phyloP scores from a whole-genome alignment of 2,888 invertebrate genomes.

The Muschampia plurimacula region DNA sequence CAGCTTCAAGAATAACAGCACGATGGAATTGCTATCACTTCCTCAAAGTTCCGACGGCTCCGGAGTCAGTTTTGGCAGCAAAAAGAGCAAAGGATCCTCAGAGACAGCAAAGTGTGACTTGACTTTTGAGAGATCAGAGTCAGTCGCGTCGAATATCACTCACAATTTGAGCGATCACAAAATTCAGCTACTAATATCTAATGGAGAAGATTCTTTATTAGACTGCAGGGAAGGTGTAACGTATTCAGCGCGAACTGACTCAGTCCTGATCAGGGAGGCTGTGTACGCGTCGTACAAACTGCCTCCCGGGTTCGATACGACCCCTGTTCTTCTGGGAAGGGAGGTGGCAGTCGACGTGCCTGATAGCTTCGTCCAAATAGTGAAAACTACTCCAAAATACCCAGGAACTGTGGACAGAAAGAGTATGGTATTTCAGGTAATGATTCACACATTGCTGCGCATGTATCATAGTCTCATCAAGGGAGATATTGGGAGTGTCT shows the following conservation, averaged over 20 bases:
- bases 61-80: conserved; percentile 74
- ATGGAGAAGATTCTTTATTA: conserved; percentile 76
- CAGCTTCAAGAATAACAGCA: conserved; percentile 75
- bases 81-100: conserved; percentile 75
- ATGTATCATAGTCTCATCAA: conserved; percentile 53
- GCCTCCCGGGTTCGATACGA: conserved; percentile 79
- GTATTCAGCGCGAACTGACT: conserved; percentile 81
- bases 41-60: conserved; percentile 78
- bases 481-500: conserved; percentile 42
- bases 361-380: conserved; percentile 93
- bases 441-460: conserved; percentile 57
- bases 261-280: conserved; percentile 79
- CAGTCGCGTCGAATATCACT: conserved; percentile 65
- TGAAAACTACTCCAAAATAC: conserved; percentile 90
- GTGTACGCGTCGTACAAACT: conserved; percentile 80
- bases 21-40: conserved; percentile 71
- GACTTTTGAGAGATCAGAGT: conserved; percentile 69
- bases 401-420: conserved; percentile 86
- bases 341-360: conserved; percentile 96
- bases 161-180: conserved; percentile 75
- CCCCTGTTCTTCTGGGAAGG: conserved; percentile 79
- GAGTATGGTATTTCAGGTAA: conserved; percentile 81
- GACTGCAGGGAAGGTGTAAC: conserved; percentile 78
- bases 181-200: conserved; percentile 77
- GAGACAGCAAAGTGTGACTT: conserved; percentile 79